Percentiles rank a stretch among this genome's conserved stretches.
phyloP scores from a whole-genome alignment of 2,888 invertebrate genomes.

The Petrophora chlorosata region DNA sequence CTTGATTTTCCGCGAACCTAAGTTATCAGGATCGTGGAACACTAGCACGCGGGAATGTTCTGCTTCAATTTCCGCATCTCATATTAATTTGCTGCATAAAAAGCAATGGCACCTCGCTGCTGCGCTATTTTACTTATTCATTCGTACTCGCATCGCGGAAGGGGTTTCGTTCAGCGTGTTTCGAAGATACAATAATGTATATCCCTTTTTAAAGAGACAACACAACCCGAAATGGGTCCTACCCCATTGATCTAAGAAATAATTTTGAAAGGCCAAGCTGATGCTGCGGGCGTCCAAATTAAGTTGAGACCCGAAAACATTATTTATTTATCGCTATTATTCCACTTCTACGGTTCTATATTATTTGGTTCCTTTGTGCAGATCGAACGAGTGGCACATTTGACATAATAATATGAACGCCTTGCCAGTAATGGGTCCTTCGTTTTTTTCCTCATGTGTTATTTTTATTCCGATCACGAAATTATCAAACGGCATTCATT shows the following conservation, averaged over 20 bases:
- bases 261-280: constrained; percentile 15
- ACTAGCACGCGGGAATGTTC: background rate
- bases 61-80: constrained; percentile 4
- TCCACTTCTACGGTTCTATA: constrained; percentile 34
- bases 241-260: background rate
- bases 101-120: constrained; percentile 18
- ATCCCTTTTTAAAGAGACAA: constrained; percentile 5
- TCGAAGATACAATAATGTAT: constrained; percentile 17
- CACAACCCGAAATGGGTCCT: constrained; percentile 2
- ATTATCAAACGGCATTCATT: constrained; percentile 15
- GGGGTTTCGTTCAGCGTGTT: constrained; percentile 17
- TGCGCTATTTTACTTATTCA: constrained; percentile 20
- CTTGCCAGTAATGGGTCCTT: constrained; percentile 22
- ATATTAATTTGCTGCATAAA: constrained; percentile 20
- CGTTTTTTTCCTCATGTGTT: constrained; percentile 14
- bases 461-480: constrained; percentile 13
- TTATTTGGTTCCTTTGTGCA: constrained; percentile 41
- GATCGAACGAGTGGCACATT: constrained; percentile 35
- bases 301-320: constrained; percentile 46
- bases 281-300: constrained; percentile 42
- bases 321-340: constrained; percentile 53
- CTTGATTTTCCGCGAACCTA: too few relatives aligned
- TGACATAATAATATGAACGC: constrained; percentile 26
- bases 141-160: constrained; percentile 12
- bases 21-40: too few relatives aligned